Base-by-base conservation (phyloP, 2,113 vertebrate species). In the Calyptommatus sinebrachiatus region DNA sequence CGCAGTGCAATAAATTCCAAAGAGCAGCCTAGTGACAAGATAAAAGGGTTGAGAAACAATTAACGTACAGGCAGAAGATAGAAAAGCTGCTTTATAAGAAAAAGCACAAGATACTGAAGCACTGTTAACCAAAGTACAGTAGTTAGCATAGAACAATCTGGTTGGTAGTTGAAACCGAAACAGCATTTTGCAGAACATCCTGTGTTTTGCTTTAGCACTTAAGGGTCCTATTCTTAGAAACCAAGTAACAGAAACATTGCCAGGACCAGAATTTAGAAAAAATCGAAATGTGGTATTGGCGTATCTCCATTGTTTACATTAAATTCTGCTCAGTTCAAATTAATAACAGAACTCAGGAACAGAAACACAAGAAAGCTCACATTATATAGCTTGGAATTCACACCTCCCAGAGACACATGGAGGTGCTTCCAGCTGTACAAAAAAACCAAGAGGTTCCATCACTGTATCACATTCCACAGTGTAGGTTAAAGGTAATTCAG, bases 21-120 rank as follows among this genome's bases (percentile, higher is more conserved):
- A 91, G 92, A 90, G 84, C 87, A 92, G 92, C 86, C 91, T 88
- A 88, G 86, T 83, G 85, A 93, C 86, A 90, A 92, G 88, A 93
- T 77, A 90, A 91, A 93, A 92, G 84, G 79, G 71, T 89, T 90
- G 73, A 91, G 76, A 94, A 86, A 80, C 31, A 84, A 84, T 90
- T 79, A 90, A 83, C 12, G 80, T 72, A 84, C 46, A 83, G 77
- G 77, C 82, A 92, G 45, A 85, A 87, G 60, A 57, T 89, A 79
- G 63, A 66, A 86, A 80, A 78, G 53, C 75, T 4, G 53, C 68
- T 84, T 78, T 80, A 77, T 86, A 89, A 63, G 72, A 82, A 82
- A 61, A 73, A 35, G 78, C 67, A 85, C 8, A 9, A 20, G 7
- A 73, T 12, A 63, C 16, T 12, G 53, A 79, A 18, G 68, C 71